Conservation (phyloP, 2,888 invertebrate species). For the Autographa pulchrina region DNA sequence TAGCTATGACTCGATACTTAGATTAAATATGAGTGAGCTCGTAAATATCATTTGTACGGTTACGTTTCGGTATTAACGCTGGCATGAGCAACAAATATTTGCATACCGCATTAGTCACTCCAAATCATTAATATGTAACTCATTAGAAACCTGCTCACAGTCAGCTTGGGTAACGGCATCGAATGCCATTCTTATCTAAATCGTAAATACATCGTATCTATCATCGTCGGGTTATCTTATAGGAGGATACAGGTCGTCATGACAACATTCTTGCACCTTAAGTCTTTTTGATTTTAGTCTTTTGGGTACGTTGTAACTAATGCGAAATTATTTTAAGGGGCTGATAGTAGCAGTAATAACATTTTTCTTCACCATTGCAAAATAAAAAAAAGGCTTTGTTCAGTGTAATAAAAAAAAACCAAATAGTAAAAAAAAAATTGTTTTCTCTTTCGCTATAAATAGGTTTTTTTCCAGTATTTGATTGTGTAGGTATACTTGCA, state of each 20-base stretch:
- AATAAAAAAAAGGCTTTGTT: neutral
- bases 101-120: conserved; percentile 36
- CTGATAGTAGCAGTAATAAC: too few species aligned
- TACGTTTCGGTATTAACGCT: conserved; percentile 15
- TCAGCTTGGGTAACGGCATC: neutral
- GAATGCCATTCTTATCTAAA: conserved; percentile 21
- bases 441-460: too few species aligned
- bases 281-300: neutral
- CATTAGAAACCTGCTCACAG: conserved; percentile 36
- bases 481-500: too few species aligned
- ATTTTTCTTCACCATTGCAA: too few species aligned
- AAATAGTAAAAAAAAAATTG: too few species aligned
- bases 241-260: neutral
- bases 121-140: conserved; percentile 21
- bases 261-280: neutral
- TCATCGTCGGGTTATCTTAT: neutral
- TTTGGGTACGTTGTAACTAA: too few species aligned
- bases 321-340: too few species aligned
- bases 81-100: conserved; percentile 33
- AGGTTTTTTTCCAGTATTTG: too few species aligned
- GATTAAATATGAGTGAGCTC: conserved; percentile 13
- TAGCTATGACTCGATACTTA: neutral
- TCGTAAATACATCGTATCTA: conserved; percentile 20
- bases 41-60: conserved; percentile 18
- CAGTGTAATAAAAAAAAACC: too few species aligned